phyloP scores from a whole-genome alignment of 2,797 vertebrate species.

The Notamacropus eugenii region DNA sequence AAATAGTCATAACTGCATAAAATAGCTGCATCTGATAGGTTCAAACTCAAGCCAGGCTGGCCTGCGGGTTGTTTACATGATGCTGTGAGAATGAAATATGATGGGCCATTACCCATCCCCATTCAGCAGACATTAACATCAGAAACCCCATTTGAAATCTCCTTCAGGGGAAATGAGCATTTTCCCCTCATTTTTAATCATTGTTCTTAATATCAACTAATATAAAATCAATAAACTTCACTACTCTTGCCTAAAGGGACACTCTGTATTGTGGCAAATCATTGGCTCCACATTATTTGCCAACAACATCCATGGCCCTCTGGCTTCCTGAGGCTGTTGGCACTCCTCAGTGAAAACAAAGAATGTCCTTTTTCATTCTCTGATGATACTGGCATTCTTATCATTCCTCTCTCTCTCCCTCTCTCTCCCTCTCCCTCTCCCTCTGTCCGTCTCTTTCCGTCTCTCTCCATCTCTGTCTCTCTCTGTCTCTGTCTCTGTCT shows the following conservation, averaged over 20 bases:
- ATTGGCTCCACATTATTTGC: conserved; percentile 4
- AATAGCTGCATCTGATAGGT: conserved; percentile 9
- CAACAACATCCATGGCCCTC: conserved; percentile 28
- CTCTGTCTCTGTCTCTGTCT: too few species aligned
- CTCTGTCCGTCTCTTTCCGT: neutral
- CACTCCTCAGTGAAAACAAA: neutral
- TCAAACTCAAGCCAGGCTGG: conserved; percentile 6
- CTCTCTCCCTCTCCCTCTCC: neutral
- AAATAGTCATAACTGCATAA: conserved; percentile 25
- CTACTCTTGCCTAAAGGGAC: conserved; percentile 62
- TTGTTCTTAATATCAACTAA: conserved; percentile 70
- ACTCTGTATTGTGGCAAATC: conserved; percentile 61
- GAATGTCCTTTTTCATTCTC: conserved; percentile 1
- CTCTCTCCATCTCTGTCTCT: neutral
- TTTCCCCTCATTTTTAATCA: conserved; percentile 73
- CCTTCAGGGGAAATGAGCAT: conserved; percentile 53
- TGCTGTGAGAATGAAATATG: conserved; percentile 54
- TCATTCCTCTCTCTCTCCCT: neutral
- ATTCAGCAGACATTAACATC: conserved; percentile 54
- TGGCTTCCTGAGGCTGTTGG: conserved; percentile 11
- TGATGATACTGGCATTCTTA: neutral
- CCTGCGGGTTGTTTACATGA: conserved; percentile 47
- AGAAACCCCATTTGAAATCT: conserved; percentile 58
- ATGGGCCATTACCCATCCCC: conserved; percentile 57
- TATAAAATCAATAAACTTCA: conserved; percentile 69